Conservation (phyloP, 2,797 vertebrate species). For the Gobio occitaniae region DNA sequence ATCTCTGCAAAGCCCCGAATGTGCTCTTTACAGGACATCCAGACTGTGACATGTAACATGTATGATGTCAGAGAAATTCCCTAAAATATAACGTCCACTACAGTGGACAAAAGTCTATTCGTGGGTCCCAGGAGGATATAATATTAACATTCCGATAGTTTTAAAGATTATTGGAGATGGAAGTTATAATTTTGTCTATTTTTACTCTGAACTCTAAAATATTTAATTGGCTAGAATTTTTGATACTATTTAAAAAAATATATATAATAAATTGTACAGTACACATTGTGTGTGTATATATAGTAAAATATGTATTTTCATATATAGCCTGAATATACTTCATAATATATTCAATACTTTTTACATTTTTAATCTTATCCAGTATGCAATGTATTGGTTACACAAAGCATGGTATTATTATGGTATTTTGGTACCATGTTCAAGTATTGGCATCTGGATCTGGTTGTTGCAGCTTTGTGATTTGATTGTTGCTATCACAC, state of each 20-base stretch:
- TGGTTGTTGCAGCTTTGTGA: constrained; percentile 21
- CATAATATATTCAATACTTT: no score
- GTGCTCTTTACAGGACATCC: no score
- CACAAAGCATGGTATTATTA: not conserved
- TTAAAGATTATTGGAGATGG: not conserved
- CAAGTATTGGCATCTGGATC: constrained; percentile 6
- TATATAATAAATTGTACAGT: not conserved
- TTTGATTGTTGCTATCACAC: constrained; percentile 38
- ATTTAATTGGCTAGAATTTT: not conserved
- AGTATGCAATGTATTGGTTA: not conserved
- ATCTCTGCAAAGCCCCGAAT: no score
- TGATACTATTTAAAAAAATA: no score
- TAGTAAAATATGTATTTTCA: not conserved
- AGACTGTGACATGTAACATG: no score
- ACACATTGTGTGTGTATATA: not conserved
- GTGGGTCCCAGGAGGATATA: not conserved
- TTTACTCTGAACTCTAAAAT: not conserved
- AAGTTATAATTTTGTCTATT: not conserved
- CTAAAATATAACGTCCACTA: no score
- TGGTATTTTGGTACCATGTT: not conserved
- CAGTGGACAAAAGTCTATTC: no score
- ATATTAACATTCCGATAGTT: not conserved
- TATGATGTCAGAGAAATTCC: no score
- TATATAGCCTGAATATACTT: not conserved
- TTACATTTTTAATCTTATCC: not conserved